phyloP scores from a whole-genome alignment of 2,113 vertebrate species.

The Ranitomeya variabilis region DNA sequence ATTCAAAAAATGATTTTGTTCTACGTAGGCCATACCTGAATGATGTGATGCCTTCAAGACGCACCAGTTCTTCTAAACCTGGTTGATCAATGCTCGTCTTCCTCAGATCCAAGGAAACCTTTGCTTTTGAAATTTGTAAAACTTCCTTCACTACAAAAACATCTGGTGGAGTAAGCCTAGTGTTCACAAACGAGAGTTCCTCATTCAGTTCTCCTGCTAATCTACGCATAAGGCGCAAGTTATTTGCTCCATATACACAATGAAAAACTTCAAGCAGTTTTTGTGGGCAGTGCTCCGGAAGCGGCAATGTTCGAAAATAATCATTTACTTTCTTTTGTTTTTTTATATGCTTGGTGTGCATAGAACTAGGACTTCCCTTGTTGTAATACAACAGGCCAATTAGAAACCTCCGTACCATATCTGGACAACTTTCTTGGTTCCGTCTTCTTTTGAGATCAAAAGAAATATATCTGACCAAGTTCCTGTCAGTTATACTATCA shows the following conservation, averaged over 20 bases:
- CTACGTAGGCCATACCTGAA: slow-evolving; percentile 79
- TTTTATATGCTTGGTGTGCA: slow-evolving; percentile 65
- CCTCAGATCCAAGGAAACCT: slow-evolving; percentile 81
- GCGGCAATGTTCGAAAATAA: slow-evolving; percentile 74
- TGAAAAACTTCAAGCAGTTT: slow-evolving; percentile 82
- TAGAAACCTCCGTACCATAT: slow-evolving; percentile 78
- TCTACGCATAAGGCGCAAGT: slow-evolving; percentile 67
- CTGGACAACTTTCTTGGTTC: slow-evolving; percentile 78
- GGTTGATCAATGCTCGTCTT: slow-evolving; percentile 76
- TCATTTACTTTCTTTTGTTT: slow-evolving; percentile 72
- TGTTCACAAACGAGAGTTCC: slow-evolving; percentile 76
- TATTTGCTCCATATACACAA: slow-evolving; percentile 77
- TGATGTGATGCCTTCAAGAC: slow-evolving; percentile 72
- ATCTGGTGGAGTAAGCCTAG: slow-evolving; percentile 77
- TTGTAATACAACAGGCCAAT: slow-evolving; percentile 80
- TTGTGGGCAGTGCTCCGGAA: slow-evolving; percentile 66
- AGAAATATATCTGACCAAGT: slow-evolving; percentile 72
- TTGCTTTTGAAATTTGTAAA: slow-evolving; percentile 68
- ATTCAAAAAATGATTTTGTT: background rate
- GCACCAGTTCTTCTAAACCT: slow-evolving; percentile 77
- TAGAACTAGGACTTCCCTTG: slow-evolving; percentile 32
- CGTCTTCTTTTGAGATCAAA: slow-evolving; percentile 77
- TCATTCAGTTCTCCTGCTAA: slow-evolving; percentile 73
- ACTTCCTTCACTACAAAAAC: slow-evolving; percentile 73
- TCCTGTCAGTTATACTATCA: slow-evolving; percentile 75